Evolutionary conservation across 2,797 vertebrate species (phyloP), one percentile per base, ranked within the genome.

Genomic region (Liparis tanakae): DNA sequence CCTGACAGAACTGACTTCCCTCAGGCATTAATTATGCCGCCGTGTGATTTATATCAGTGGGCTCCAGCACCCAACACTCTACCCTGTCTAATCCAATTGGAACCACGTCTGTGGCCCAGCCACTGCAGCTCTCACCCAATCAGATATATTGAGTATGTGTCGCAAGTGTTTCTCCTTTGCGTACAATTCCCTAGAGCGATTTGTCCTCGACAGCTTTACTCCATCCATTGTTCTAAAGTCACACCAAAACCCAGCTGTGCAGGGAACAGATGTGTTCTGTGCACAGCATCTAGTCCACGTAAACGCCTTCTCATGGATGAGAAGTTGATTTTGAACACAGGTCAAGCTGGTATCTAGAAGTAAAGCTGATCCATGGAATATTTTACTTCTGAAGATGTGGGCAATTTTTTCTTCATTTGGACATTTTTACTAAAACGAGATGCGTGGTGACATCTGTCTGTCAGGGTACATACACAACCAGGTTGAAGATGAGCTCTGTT

Each of bases 11-110:
- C 89, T 75, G 81, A 25, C 79, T 73, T 72, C 84, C 93, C 94
- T 84, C 79, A 88, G 90, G 91, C 94, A 93, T 94, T 95, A 95
- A 96, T 96, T 94, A 94, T 85, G 85, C 86, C 72, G 82, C 77
- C 74, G 70, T 90, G 83, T 89, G 93, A 93, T 92, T 90, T 93
- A 70, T 90, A 89, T 91, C 85, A 83, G 82, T 54, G 78, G 59
- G 55, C 65, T 82, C 64, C 85, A 76, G 69, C 76, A 78, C 59
- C 79, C 84, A 70, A 78, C 80, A 64, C 88, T 89, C 80, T 80
- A 55, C 82, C 63, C 81, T 74, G 73, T 71, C 83, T 93, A 88
- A 93, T 93, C 92, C 90, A 86, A 93, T 92, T 80, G 75, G 80
- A 92, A 90, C 85, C 66, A 86, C 76, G 59, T 86, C 88, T 87